Evolutionary conservation across 2,888 invertebrate species (phyloP).

Genomic region (Galerucella pusilla): DNA sequence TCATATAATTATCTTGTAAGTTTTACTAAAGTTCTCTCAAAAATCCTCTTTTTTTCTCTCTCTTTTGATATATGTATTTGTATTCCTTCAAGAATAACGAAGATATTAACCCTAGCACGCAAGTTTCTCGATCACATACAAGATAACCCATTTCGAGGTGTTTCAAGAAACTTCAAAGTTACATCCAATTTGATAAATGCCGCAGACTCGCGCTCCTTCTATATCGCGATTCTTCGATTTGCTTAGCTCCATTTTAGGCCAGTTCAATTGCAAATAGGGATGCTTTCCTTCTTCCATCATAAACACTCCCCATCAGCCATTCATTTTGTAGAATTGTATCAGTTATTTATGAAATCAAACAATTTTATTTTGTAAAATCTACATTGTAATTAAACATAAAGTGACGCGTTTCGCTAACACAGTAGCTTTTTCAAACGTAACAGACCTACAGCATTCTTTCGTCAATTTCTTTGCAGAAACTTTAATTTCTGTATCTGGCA

Average conservation of each 20-base stretch:
- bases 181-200: slow-evolving; percentile 32
- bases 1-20: neutral
- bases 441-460: too few species aligned
- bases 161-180: slow-evolving; percentile 30
- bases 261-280: neutral
- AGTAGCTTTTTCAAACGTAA: too few species aligned
- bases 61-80: slow-evolving; percentile 11
- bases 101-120: slow-evolving; percentile 19
- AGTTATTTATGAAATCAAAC: too few species aligned
- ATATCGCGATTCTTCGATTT: slow-evolving; percentile 28
- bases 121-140: slow-evolving; percentile 26
- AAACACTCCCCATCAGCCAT: too few species aligned
- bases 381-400: too few species aligned
- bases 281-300: too few species aligned
- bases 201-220: slow-evolving; percentile 9
- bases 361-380: too few species aligned
- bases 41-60: neutral
- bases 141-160: slow-evolving; percentile 28
- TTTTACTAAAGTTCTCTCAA: neutral
- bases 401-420: too few species aligned
- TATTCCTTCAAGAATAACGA: slow-evolving; percentile 24
- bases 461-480: too few species aligned
- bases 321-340: too few species aligned
- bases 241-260: slow-evolving; percentile 8
- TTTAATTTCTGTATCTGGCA: too few species aligned